A percentile compares a stretch with the other conserved stretches of the same genome.
Conservation (phyloP, 2,113 vertebrate species). For the Dromaius novaehollandiae region DNA sequence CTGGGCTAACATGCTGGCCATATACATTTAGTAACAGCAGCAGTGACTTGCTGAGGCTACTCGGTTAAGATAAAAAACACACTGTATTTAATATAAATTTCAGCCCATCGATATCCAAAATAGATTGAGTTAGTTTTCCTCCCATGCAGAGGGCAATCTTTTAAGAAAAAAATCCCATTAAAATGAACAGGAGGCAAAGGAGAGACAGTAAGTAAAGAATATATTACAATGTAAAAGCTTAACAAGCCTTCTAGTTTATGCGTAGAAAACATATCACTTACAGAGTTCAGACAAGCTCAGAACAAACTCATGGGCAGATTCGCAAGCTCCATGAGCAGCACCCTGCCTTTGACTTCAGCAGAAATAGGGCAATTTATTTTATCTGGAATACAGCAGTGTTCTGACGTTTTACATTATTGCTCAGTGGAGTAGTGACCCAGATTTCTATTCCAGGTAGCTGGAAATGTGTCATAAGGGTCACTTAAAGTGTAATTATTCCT, state of each 20-base stretch:
- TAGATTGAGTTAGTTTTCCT: neutral
- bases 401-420: neutral
- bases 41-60: neutral
- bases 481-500: conserved; percentile 33
- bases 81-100: neutral
- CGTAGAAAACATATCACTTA: neutral
- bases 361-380: neutral
- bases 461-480: neutral
- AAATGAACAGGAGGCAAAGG: neutral
- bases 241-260: neutral
- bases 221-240: neutral
- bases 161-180: neutral
- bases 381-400: neutral
- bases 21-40: neutral
- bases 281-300: neutral
- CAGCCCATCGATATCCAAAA: neutral
- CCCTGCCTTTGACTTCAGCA: neutral
- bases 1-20: neutral
- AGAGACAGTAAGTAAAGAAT: neutral
- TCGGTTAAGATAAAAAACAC: neutral
- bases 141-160: neutral
- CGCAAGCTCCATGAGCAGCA: neutral
- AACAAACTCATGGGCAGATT: neutral
- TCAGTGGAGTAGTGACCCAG: neutral
- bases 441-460: conserved; percentile 1